These are phyloP conservation scores for Sclerurus mexicanus DNA, from an alignment of 2,113 vertebrate genomes.

Conservation along the genomic window DNA sequence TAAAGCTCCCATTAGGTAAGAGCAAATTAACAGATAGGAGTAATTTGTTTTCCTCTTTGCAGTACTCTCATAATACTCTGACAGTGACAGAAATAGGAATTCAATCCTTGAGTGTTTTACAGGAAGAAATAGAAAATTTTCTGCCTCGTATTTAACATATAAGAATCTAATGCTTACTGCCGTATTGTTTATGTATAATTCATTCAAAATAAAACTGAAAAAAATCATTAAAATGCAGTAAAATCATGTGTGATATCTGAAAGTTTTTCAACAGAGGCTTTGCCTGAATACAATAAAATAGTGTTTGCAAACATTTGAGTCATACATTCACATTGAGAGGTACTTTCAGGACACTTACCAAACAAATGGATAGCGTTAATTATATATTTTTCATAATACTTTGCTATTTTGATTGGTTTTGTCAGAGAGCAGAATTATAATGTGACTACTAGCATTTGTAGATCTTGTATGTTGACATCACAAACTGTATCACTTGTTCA, in stretches of 20 bases:
- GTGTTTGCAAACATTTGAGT: background rate
- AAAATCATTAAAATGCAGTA: background rate
- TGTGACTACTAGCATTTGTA: background rate
- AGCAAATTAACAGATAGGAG: background rate
- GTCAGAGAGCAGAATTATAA: background rate
- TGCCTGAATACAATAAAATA: background rate
- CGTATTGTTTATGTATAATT: background rate
- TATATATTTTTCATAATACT: background rate
- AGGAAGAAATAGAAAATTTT: background rate
- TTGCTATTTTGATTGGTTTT: background rate
- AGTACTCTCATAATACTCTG: background rate
- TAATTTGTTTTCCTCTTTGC: background rate
- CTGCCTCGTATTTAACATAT: background rate
- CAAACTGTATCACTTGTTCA: background rate
- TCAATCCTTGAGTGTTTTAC: background rate
- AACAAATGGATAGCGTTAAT: background rate
- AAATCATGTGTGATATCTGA: background rate
- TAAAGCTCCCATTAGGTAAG: slow-evolving; percentile 94
- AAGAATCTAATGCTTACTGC: background rate
- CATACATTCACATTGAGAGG: background rate
- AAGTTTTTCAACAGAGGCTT: background rate
- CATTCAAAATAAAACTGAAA: background rate
- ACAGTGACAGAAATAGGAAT: background rate
- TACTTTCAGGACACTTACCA: background rate
- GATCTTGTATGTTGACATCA: background rate